Percentiles rank a stretch among this genome's conserved stretches.
Conservation (phyloP, 1,140 invertebrate species). For the Notospermus geniculatus region DNA sequence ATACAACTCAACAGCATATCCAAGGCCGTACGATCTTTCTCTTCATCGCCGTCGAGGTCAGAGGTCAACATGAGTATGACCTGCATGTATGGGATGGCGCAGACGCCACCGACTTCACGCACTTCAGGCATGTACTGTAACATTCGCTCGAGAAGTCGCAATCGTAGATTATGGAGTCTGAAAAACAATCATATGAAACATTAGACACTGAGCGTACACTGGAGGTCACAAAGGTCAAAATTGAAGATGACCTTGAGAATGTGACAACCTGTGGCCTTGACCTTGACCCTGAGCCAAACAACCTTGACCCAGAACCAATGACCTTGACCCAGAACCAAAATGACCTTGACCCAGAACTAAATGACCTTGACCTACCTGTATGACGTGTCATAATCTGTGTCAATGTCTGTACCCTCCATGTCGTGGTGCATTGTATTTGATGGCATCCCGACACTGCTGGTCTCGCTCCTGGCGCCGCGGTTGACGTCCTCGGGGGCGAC, state of each 20-base stretch:
- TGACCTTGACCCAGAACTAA: not conserved
- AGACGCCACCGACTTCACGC: constrained; percentile 69
- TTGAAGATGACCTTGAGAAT: no score
- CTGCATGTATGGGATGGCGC: constrained; percentile 87
- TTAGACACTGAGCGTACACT: no score
- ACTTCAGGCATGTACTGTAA: constrained; percentile 65
- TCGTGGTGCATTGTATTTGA: constrained; percentile 45
- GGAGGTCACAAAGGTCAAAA: no score
- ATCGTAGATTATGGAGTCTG: constrained; percentile 41
- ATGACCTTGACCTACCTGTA: constrained; percentile 38
- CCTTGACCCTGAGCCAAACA: no score
- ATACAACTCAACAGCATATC: constrained; percentile 73
- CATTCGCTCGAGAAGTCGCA: constrained; percentile 62
- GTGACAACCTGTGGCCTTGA: no score
- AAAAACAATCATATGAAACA: constrained; percentile 5
- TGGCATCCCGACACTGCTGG: constrained; percentile 60
- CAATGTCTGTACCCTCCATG: constrained; percentile 39
- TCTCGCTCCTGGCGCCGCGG: constrained; percentile 58
- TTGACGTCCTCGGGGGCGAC: constrained; percentile 58
- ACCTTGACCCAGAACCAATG: no score
- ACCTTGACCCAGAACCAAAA: no score
- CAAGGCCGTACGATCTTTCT: constrained; percentile 67
- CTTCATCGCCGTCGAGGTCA: constrained; percentile 83
- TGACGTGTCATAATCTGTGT: constrained; percentile 41
- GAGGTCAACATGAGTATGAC: constrained; percentile 85